Conservation (phyloP, 1,140 invertebrate species). For the Drosophila equinoxialis region DNA sequence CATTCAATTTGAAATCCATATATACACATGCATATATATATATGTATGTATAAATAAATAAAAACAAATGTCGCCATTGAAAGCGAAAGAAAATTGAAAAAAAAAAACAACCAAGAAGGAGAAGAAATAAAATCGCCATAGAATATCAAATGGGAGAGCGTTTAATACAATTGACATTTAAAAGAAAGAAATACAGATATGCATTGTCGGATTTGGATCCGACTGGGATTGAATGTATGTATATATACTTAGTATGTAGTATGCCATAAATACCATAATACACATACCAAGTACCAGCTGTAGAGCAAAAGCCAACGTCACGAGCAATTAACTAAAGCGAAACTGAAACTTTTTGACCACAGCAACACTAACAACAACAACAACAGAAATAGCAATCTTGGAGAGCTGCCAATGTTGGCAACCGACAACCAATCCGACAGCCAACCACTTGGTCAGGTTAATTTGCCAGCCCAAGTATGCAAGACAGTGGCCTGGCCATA, state of each 20-base stretch:
- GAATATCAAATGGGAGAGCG: slow-evolving; percentile 74
- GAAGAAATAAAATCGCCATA: slow-evolving; percentile 25
- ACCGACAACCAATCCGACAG: slow-evolving; percentile 7
- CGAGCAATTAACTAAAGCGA: slow-evolving; percentile 78
- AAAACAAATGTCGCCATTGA: slow-evolving; percentile 48
- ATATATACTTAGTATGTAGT: neutral
- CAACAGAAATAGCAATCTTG: slow-evolving; percentile 35
- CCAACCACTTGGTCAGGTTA: slow-evolving; percentile 54
- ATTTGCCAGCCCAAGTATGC: slow-evolving; percentile 41
- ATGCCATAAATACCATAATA: slow-evolving; percentile 43
- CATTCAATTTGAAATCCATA: slow-evolving; percentile 38
- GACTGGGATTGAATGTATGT: slow-evolving; percentile 28
- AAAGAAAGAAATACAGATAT: slow-evolving; percentile 23
- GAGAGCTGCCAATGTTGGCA: slow-evolving; percentile 44
- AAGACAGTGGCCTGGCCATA: slow-evolving; percentile 25
- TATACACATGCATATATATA: neutral
- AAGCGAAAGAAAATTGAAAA: slow-evolving; percentile 24
- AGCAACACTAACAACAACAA: slow-evolving; percentile 31
- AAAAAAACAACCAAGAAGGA: neutral
- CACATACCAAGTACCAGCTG: slow-evolving; percentile 52
- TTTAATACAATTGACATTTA: slow-evolving; percentile 60
- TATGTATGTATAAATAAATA: neutral
- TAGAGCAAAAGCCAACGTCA: slow-evolving; percentile 60
- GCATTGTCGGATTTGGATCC: slow-evolving; percentile 15
- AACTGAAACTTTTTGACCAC: slow-evolving; percentile 78